Evolutionary conservation across 2,113 vertebrate genomes (phyloP).

Genomic region (Theristicus caerulescens): DNA sequence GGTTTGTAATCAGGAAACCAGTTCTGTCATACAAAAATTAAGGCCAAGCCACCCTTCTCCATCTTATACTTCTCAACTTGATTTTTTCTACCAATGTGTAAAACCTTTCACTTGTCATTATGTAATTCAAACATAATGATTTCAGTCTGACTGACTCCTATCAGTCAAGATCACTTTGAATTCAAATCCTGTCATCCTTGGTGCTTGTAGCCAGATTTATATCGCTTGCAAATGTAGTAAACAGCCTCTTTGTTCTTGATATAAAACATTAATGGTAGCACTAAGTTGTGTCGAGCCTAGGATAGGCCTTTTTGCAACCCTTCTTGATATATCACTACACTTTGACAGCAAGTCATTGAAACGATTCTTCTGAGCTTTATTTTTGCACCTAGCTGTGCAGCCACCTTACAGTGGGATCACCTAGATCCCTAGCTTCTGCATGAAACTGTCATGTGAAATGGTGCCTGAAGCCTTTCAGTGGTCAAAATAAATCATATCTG

Average conservation of each 20-base stretch:
- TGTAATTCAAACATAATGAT: not conserved
- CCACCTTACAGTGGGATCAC: not conserved
- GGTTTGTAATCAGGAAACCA: not conserved
- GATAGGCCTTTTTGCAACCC: not conserved
- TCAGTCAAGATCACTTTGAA: not conserved
- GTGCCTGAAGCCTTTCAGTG: not conserved
- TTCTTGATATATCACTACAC: not conserved
- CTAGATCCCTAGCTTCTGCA: not conserved
- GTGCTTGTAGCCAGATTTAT: not conserved
- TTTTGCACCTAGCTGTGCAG: not conserved
- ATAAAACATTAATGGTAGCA: not conserved
- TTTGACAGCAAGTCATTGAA: not conserved
- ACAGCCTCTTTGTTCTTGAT: not conserved
- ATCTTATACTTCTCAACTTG: not conserved
- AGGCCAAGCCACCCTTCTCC: not conserved
- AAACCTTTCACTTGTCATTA: not conserved
- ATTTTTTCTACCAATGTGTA: not conserved
- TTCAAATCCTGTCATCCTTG: not conserved
- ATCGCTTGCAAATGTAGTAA: not conserved
- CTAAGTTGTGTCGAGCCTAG: not conserved
- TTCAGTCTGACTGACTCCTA: not conserved
- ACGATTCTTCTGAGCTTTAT: not conserved
- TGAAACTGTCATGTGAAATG: not conserved
- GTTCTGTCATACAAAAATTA: not conserved
- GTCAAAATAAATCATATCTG: conserved; percentile 29